Evolutionary conservation across 2,797 vertebrate genomes (phyloP).

Genomic region (Dendrocincla tyrannina): DNA sequence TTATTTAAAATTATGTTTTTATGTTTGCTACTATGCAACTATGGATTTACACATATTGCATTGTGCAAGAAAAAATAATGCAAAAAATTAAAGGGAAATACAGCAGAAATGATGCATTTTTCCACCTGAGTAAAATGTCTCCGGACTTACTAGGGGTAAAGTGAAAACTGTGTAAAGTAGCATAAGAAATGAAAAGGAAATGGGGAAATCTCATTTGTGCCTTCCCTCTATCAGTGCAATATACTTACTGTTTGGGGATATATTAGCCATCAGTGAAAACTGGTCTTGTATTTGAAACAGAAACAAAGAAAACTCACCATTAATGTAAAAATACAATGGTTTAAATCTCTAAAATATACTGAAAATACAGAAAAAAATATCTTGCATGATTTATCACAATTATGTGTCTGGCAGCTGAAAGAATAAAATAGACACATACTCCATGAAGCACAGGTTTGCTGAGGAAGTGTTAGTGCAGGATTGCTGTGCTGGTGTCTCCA

Average conservation of each 20-base stretch:
- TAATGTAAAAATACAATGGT: not conserved
- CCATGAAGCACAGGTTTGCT: slow-evolving; percentile 11
- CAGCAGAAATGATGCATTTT: not conserved
- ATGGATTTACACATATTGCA: slow-evolving; percentile 5
- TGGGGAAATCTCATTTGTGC: not conserved
- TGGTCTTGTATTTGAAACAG: slow-evolving; percentile 11
- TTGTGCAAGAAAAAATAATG: not conserved
- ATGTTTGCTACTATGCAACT: not conserved
- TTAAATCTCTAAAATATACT: slow-evolving; percentile 44
- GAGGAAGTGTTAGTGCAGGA: slow-evolving; percentile 5
- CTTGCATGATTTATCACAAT: slow-evolving; percentile 40
- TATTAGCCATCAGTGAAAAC: slow-evolving; percentile 1
- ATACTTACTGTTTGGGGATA: not conserved
- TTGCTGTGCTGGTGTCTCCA: slow-evolving; percentile 12
- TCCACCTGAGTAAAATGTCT: not conserved
- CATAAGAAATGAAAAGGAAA: slow-evolving; percentile 28
- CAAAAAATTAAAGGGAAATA: not conserved
- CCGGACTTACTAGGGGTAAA: not conserved
- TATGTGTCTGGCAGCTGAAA: slow-evolving; percentile 42
- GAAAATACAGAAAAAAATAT: slow-evolving; percentile 5
- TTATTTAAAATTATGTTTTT: not conserved
- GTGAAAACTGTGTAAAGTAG: not conserved
- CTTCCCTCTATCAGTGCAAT: not conserved
- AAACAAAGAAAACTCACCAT: slow-evolving; percentile 21
- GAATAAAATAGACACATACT: slow-evolving; percentile 34